Conservation (phyloP, 2,797 vertebrate species). For the Enteromius treurensis region DNA sequence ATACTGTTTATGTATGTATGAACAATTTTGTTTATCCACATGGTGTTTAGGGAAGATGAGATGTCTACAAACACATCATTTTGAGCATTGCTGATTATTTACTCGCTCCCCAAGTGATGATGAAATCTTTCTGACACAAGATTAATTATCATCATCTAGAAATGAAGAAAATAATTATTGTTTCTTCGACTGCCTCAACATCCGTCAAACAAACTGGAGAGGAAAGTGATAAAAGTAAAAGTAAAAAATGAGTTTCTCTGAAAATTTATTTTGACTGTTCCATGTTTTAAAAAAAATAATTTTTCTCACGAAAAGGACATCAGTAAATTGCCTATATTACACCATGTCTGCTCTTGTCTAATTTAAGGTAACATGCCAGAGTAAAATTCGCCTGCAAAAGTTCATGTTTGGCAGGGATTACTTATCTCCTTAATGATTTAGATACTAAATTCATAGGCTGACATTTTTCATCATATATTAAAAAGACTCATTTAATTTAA, state of each 20-base stretch:
- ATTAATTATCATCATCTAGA: conserved; percentile 38
- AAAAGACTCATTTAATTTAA: too few species aligned
- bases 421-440: neutral
- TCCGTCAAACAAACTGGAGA: neutral
- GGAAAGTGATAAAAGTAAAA: neutral
- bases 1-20: neutral
- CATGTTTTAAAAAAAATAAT: neutral
- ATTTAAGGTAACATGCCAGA: conserved; percentile 4
- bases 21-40: neutral
- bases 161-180: conserved; percentile 15
- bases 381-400: conserved; percentile 1
- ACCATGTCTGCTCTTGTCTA: conserved; percentile 3
- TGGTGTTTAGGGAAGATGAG: neutral
- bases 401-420: neutral
- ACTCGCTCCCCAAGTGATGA: conserved; percentile 13
- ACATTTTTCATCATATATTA: neutral
- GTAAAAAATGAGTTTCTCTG: neutral
- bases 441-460: neutral
- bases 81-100: neutral
- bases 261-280: neutral
- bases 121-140: conserved; percentile 13
- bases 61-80: conserved; percentile 10
- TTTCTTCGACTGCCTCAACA: neutral
- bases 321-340: conserved; percentile 14
- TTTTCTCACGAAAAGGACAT: conserved; percentile 3